Evolutionary conservation across 2,113 vertebrate species (phyloP).

Genomic region (Catharus bicknelli): DNA sequence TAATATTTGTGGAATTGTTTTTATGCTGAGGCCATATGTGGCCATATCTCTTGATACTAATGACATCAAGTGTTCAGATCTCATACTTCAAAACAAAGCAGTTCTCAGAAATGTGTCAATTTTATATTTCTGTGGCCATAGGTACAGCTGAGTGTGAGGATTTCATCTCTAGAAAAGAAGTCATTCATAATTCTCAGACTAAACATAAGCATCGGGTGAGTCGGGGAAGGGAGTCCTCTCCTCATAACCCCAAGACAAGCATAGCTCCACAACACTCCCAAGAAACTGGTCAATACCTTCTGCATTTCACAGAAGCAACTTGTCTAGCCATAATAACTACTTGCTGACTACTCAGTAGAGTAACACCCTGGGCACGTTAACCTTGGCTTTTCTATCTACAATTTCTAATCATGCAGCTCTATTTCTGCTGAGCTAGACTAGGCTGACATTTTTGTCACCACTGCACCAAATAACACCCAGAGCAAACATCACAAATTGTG

Average conservation of each 20-base stretch:
- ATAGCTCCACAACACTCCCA: background rate
- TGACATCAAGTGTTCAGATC: background rate
- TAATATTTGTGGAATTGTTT: background rate
- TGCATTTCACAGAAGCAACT: background rate
- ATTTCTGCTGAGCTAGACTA: background rate
- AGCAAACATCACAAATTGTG: background rate
- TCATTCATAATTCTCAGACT: background rate
- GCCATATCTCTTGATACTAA: background rate
- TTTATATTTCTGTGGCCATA: background rate
- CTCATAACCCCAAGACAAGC: background rate
- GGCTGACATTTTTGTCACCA: background rate
- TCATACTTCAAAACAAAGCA: background rate
- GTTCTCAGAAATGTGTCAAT: background rate
- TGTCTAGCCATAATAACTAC: background rate
- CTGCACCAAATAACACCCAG: background rate
- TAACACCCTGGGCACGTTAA: background rate
- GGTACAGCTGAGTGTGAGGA: background rate
- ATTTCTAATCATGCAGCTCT: background rate
- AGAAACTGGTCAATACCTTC: background rate
- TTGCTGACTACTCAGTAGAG: background rate
- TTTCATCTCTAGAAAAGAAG: background rate
- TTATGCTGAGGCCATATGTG: background rate
- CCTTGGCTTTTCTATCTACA: background rate
- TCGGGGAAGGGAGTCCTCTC: background rate
- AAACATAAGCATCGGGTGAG: background rate